phyloP scores from a whole-genome alignment of 2,113 vertebrate species.

The Entomyzon cyanotis region DNA sequence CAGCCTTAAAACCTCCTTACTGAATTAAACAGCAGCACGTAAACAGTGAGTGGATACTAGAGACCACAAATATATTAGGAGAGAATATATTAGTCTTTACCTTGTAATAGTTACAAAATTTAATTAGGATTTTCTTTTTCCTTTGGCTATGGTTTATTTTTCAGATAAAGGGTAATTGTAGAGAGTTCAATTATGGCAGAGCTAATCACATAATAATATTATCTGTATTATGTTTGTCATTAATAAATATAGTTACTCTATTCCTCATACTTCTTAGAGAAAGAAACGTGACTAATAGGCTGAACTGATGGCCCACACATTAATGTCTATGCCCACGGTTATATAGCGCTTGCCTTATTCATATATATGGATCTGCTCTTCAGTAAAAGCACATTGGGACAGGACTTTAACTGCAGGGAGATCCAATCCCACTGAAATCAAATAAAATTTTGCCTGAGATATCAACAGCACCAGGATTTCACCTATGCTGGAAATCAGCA shows the following conservation, averaged over 20 bases:
- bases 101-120: not conserved
- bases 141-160: slow-evolving; percentile 1
- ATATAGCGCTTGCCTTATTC: not conserved
- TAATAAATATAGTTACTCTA: not conserved
- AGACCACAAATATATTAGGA: not conserved
- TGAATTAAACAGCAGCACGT: not conserved
- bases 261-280: not conserved
- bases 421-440: not conserved
- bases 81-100: not conserved
- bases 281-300: not conserved
- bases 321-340: not conserved
- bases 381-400: not conserved
- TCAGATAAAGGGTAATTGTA: not conserved
- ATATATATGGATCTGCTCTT: not conserved
- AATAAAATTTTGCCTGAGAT: not conserved
- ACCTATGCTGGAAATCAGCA: not conserved
- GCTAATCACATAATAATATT: not conserved
- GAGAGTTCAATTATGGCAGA: slow-evolving; percentile 1
- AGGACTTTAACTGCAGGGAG: not conserved
- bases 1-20: not conserved
- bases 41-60: not conserved
- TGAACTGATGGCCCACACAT: not conserved
- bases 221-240: not conserved
- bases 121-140: slow-evolving; percentile 14
- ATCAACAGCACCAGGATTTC: not conserved